Evolutionary conservation across 2,797 vertebrate species (phyloP).

Genomic region (Synanceia verrucosa): DNA sequence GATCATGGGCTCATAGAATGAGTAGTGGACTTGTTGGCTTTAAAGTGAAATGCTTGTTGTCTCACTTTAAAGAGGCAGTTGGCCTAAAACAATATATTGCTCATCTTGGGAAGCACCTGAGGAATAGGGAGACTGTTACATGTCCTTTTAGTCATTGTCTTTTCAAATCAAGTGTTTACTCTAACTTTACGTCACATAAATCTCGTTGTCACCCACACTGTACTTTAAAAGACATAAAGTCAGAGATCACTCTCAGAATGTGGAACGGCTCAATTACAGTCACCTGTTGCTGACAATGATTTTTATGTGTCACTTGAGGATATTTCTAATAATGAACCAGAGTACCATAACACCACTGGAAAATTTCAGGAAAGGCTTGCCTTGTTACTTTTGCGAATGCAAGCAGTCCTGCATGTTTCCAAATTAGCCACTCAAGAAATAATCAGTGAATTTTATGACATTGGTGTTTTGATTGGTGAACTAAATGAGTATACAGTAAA

Average conservation of each 20-base stretch:
- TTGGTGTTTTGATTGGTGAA: constrained; percentile 11
- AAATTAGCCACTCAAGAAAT: constrained; percentile 6
- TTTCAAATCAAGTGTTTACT: too few relatives aligned
- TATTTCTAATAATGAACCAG: constrained; percentile 9
- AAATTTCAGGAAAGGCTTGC: constrained; percentile 13
- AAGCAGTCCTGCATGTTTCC: constrained; percentile 5
- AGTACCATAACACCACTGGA: neutral
- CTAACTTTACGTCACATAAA: too few relatives aligned
- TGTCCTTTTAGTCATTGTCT: too few relatives aligned
- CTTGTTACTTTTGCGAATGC: neutral
- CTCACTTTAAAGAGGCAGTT: too few relatives aligned
- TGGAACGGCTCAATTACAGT: neutral
- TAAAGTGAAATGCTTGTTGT: too few relatives aligned
- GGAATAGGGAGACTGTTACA: too few relatives aligned
- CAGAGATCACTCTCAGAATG: constrained; percentile 2
- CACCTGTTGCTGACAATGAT: neutral
- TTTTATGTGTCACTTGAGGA: neutral
- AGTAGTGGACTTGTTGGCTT: too few relatives aligned
- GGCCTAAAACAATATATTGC: too few relatives aligned
- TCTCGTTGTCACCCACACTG: neutral
- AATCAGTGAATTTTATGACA: constrained; percentile 7
- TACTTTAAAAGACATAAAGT: constrained; percentile 13
- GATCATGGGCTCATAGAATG: too few relatives aligned
- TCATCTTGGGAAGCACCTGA: too few relatives aligned
- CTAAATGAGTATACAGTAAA: constrained; percentile 7